Base-by-base conservation (phyloP, 1,140 invertebrate species). In the Leptopilina clavipes region DNA sequence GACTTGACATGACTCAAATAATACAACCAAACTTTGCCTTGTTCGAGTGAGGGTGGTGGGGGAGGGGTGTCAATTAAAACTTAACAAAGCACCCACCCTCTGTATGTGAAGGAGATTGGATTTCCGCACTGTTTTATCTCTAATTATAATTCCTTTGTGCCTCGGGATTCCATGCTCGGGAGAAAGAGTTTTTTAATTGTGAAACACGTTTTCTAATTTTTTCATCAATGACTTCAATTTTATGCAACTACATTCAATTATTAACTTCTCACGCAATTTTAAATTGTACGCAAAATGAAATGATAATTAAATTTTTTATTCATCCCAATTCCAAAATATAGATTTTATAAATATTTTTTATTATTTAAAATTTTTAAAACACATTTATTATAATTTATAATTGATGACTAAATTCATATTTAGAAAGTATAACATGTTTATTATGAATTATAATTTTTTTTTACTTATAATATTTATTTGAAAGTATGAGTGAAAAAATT, bases 141-240 rank as follows among this genome's bases (percentile, higher is more conserved):
- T 65, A 31, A 65, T 65, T 65, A 65, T 25, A 31, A 37, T 65
- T 65, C 11, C 59, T 65, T 65, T 65, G 25, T 65, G 19, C 22
- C 7, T 31, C 25, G 10, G 12, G n/a, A 65, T 31, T 65, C n/a
- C 12, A 31, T 65, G 11, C 59, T n/a, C 22, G 11, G 12, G 25
- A 31, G 59, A 31, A 19, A 37, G 11, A 65, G 22, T 40, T 65
- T 65, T 65, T 31, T 14, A 31, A 37, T 65, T 37, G 25, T 65
- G 14, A 65, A 65, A 65, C 59, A 8, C 25, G 22, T 65, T 65
- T 31, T 25, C 59, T 31, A 65, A n/a, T 31, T 65, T 65, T 65
- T 31, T n/a, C 10, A 65, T 65, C 22, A 65, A 65, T 31, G 22
- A 65, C 2, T 5, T 9, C 56, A 31, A 65, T 65, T 65, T 52